These are phyloP conservation scores for Rhadina sibilatrix DNA, from an alignment of 2,113 vertebrate genomes.

Conservation along the genomic window DNA sequence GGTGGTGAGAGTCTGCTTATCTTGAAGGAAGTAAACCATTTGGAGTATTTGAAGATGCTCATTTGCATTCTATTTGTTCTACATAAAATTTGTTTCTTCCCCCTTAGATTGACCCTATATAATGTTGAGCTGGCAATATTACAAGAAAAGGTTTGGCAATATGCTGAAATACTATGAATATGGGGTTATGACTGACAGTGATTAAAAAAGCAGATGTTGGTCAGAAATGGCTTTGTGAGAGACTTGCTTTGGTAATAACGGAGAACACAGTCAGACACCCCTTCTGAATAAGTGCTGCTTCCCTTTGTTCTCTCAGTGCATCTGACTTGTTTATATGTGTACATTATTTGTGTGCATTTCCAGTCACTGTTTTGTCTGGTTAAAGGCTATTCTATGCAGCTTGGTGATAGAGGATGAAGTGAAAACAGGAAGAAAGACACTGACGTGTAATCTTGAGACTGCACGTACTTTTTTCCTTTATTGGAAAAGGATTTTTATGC, in stretches of 20 bases:
- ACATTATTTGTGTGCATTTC: background rate
- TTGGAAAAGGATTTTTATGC: background rate
- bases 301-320: background rate
- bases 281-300: background rate
- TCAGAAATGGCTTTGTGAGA: background rate
- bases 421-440: background rate
- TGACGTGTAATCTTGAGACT: background rate
- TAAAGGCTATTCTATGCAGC: background rate
- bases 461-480: background rate
- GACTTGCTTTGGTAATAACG: background rate
- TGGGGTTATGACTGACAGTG: background rate
- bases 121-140: background rate
- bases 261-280: background rate
- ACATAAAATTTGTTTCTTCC: background rate
- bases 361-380: background rate
- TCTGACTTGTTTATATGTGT: background rate
- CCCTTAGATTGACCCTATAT: background rate
- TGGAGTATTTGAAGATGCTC: background rate
- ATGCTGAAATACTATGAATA: background rate
- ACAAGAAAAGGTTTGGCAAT: background rate
- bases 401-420: background rate
- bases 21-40: background rate
- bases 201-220: slow-evolving; percentile 15
- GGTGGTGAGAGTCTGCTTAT: background rate
- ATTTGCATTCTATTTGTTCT: background rate